Percentiles rank a stretch among this genome's conserved stretches.
Evolutionary conservation across 2,113 vertebrate species (phyloP).

Genomic region (Lepus timidus): DNA sequence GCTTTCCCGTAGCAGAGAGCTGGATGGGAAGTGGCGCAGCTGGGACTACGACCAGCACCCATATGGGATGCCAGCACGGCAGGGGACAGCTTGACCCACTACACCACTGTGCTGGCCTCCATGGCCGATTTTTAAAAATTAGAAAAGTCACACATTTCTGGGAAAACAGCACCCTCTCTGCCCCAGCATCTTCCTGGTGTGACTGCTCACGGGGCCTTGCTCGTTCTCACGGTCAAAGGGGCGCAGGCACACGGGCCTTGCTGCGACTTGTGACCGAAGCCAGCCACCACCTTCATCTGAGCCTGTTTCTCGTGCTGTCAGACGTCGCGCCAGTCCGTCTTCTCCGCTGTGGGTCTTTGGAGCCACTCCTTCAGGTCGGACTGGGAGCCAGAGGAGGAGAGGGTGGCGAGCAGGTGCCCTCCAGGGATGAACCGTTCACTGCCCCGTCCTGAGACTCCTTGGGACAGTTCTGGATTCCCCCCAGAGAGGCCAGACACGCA

Average conservation of each 20-base stretch:
- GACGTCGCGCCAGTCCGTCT: background rate
- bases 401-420: no score
- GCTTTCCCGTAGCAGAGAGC: no score
- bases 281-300: background rate
- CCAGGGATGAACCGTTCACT: background rate
- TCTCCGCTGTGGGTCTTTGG: background rate
- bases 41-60: no score
- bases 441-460: background rate
- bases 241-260: rapidly evolving
- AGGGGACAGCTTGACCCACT: no score
- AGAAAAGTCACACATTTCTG: background rate
- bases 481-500: background rate
- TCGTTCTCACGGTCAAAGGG: background rate
- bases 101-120: no score
- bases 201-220: background rate
- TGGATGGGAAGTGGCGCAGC: no score
- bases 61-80: no score
- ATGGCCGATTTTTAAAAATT: background rate
- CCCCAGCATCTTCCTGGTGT: background rate
- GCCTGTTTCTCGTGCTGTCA: background rate
- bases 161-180: background rate
- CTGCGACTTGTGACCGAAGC: background rate
- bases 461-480: background rate
- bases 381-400: background rate
- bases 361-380: background rate